Evolutionary conservation across 2,113 vertebrate species (phyloP), one percentile per base, ranked within the genome.

Genomic region (Nematolebias whitei): DNA sequence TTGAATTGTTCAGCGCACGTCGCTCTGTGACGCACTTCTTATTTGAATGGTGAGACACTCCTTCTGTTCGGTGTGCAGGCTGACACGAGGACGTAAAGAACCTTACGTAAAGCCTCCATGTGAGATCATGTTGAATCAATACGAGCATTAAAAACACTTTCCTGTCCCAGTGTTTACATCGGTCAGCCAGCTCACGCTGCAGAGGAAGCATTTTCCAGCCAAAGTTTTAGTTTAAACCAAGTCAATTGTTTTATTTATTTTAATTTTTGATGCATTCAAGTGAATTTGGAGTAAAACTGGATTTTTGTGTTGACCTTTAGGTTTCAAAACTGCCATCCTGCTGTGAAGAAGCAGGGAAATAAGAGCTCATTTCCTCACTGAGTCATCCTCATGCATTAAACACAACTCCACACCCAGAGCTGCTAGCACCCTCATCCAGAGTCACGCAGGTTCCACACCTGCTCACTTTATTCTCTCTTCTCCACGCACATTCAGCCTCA

Each of bases 261-360:
- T 50, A 11, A 12, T 11, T 12, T 10, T 18, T 29, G 26, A 3
- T 47, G 47, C 13, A n/a, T 22, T 26, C 3, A 29, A 50, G 44
- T 39, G 0, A 0, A 9, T 1, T 35, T 70, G 38, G 16, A 35
- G 1, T 4, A 16, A 60, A 63, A 52, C 16, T n/a, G 11, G 0
- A 48, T 62, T 11, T 77, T 68, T 79, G 47, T 19, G 24, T 63
- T 13, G 1, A 18, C 2, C 23, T 14, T 8, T 51, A 57, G 52
- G 69, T 66, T 62, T 44, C 68, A 75, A 82, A 78, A 84, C 87
- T 76, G 83, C 74, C 73, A 69, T 44, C 40, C 76, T 32, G 54
- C 71, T 12, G 24, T 23, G 45, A 53, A 61, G 45, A 70, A n/a
- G 10, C 22, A 75, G 71, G 76, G 76, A 85, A 84, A 80, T 77